A percentile compares a stretch with the other conserved stretches of the same genome.
Evolutionary conservation across 1,140 invertebrate genomes (phyloP).

Genomic region (Pogonognathellus flavescens): DNA sequence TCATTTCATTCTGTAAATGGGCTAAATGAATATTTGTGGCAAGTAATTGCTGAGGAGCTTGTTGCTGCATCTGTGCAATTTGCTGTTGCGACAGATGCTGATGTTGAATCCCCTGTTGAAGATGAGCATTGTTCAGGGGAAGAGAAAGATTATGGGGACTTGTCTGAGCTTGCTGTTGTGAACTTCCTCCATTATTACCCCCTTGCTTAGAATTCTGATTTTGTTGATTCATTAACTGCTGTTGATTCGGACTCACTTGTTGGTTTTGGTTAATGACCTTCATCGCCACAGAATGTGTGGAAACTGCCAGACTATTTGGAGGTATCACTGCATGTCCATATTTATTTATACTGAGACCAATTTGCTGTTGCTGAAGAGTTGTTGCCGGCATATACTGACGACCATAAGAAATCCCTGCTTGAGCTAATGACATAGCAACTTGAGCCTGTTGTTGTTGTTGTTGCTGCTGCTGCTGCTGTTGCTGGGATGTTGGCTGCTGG

Average conservation of each 20-base stretch:
- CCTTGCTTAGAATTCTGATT: neutral
- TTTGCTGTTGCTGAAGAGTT: constrained; percentile 47
- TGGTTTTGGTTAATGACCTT: constrained; percentile 17
- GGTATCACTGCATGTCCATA: constrained; percentile 22
- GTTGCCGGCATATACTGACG: constrained; percentile 18
- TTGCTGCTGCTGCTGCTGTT: constrained; percentile 48
- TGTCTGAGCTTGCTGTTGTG: neutral
- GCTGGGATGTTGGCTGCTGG: neutral
- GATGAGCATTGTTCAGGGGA: constrained; percentile 4
- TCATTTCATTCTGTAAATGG: constrained; percentile 29
- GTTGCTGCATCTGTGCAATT: neutral
- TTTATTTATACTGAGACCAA: constrained; percentile 34
- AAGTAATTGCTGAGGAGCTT: constrained; percentile 6
- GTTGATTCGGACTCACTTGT: constrained; percentile 29
- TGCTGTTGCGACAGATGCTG: neutral
- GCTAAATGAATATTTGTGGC: constrained; percentile 34
- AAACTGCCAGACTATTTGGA: neutral
- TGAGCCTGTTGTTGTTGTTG: constrained; percentile 39
- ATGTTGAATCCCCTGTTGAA: neutral
- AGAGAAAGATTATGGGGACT: constrained; percentile 31
- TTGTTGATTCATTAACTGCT: neutral
- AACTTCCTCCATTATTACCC: neutral
- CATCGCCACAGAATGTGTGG: neutral
- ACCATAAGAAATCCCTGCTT: constrained; percentile 35
- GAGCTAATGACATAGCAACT: constrained; percentile 9